A percentile compares a stretch with the other conserved stretches of the same genome.
Conservation (phyloP, 2,888 invertebrate species). For the Byasa hedistus region DNA sequence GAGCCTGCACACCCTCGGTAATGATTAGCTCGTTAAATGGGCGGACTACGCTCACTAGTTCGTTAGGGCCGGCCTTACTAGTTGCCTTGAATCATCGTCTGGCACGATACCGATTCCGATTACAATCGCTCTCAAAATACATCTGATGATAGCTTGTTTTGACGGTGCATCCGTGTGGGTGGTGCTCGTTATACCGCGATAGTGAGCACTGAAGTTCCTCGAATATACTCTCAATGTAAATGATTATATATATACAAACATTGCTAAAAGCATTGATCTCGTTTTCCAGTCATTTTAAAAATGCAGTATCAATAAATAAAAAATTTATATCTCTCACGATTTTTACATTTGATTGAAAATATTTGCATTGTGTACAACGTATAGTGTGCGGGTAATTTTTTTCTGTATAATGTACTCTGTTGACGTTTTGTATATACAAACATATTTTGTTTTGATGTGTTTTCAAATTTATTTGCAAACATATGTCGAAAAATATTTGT, state of each 20-base stretch:
- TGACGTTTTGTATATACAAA: conserved; percentile 4
- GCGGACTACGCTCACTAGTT: conserved; percentile 11
- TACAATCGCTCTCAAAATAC: conserved; percentile 25
- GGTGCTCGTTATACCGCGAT: conserved; percentile 20
- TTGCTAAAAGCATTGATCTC: background rate
- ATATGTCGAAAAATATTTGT: background rate
- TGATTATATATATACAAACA: background rate
- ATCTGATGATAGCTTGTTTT: conserved; percentile 23
- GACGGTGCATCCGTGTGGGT: conserved; percentile 19
- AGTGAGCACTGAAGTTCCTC: conserved; percentile 3
- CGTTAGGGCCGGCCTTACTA: conserved; percentile 5
- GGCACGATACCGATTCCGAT: conserved; percentile 5
- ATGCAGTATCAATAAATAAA: too few species aligned
- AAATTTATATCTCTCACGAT: background rate
- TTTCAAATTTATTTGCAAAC: background rate
- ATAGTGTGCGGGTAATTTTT: background rate
- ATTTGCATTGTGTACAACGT: conserved; percentile 7
- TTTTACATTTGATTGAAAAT: conserved; percentile 6
- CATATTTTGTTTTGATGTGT: conserved; percentile 5
- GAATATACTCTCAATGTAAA: background rate
- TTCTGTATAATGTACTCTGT: conserved; percentile 8
- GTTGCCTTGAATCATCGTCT: conserved; percentile 17
- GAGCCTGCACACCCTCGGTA: background rate
- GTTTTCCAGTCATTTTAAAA: background rate
- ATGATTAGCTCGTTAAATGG: conserved; percentile 9